A percentile compares a stretch with the other conserved stretches of the same genome.
Evolutionary conservation across 2,888 invertebrate species (phyloP).

Genomic region (Plebejus anna): DNA sequence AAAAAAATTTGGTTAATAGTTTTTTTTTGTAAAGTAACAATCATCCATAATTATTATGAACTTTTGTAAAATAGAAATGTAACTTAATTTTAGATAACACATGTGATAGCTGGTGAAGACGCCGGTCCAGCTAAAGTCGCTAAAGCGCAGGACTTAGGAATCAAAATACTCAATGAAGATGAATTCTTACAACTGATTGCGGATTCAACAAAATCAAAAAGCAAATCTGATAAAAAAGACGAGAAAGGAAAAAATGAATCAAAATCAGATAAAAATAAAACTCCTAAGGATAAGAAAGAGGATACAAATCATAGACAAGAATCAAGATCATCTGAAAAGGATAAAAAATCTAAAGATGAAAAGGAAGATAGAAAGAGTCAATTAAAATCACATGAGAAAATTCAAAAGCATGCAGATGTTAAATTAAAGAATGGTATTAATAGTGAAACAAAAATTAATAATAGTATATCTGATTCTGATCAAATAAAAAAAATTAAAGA

Average conservation of each 20-base stretch:
- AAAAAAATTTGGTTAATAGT: not conserved
- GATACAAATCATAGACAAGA: conserved; percentile 27
- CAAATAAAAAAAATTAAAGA: conserved; percentile 32
- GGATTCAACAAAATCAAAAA: conserved; percentile 63
- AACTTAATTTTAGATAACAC: conserved; percentile 78
- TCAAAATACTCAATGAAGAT: conserved; percentile 90
- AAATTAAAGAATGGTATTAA: conserved; percentile 25
- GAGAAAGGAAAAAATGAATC: conserved; percentile 37
- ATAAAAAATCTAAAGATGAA: conserved; percentile 29
- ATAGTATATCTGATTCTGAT: not conserved
- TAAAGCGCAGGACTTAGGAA: conserved; percentile 85
- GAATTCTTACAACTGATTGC: conserved; percentile 88
- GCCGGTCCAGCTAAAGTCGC: conserved; percentile 91
- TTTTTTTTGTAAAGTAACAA: not conserved
- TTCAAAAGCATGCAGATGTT: not conserved
- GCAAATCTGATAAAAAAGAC: conserved; percentile 29
- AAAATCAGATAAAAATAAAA: conserved; percentile 22
- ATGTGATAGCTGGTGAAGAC: conserved; percentile 91
- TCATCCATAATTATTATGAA: not conserved
- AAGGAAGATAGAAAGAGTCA: conserved; percentile 25
- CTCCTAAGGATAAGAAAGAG: not conserved
- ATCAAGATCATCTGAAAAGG: not conserved
- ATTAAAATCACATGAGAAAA: not conserved
- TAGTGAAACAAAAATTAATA: conserved; percentile 7
- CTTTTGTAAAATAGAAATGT: not conserved